Evolutionary conservation across 2,888 invertebrate species (phyloP).

Genomic region (Sturmia bella): DNA sequence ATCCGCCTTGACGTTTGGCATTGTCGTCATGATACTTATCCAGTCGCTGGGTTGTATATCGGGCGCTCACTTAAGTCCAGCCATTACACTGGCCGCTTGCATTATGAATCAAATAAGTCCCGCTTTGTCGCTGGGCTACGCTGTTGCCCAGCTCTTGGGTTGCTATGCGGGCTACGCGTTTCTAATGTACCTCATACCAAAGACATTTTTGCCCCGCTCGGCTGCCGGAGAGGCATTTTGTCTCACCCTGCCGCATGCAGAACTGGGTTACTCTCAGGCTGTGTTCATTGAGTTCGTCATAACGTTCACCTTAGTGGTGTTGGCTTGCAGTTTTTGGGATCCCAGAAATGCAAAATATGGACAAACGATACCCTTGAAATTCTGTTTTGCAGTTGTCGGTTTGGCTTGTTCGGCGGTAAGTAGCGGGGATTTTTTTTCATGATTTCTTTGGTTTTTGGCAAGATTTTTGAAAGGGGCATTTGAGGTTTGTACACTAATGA

Average conservation of each 20-base stretch:
- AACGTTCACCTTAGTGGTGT: conserved; percentile 85
- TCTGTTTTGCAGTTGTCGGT: conserved; percentile 86
- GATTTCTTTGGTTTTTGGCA: background rate
- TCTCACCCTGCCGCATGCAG: conserved; percentile 84
- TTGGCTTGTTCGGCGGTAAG: conserved; percentile 86
- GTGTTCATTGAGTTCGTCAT: conserved; percentile 85
- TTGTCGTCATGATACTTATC: conserved; percentile 86
- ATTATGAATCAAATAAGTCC: conserved; percentile 77
- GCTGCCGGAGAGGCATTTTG: conserved; percentile 83
- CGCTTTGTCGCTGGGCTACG: conserved; percentile 84
- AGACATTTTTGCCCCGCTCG: conserved; percentile 72
- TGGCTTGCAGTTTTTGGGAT: conserved; percentile 89
- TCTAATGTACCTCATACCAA: conserved; percentile 84
- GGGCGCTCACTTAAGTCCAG: conserved; percentile 90
- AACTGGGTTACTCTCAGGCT: conserved; percentile 83
- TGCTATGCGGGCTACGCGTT: conserved; percentile 87
- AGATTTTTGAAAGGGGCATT: too few relatives aligned
- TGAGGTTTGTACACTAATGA: too few relatives aligned
- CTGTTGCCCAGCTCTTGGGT: conserved; percentile 86
- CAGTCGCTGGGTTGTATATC: conserved; percentile 90
- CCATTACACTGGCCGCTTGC: conserved; percentile 86
- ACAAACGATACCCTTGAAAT: conserved; percentile 86
- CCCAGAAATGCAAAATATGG: conserved; percentile 85
- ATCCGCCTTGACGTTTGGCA: conserved; percentile 84
- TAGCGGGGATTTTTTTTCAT: conserved; percentile 18